Base-by-base conservation (phyloP, 2,888 invertebrate genomes). In the Timema cristinae region DNA sequence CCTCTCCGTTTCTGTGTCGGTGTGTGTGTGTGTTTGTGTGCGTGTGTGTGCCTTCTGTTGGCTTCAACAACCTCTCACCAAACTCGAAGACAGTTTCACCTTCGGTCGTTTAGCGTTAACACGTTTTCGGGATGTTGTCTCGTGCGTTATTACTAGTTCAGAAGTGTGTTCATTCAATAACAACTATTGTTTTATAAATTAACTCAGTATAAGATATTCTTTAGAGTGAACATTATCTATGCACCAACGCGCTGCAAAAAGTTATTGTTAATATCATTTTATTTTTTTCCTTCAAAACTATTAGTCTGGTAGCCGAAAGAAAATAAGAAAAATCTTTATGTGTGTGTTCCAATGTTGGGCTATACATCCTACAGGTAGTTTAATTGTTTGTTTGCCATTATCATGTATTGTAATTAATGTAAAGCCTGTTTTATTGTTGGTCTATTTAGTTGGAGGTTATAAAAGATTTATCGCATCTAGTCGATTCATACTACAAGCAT, bases 331-430 rank as follows among this genome's bases (percentile, higher is more conserved):
- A 69, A 81, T 76, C 81, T 84, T 84, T 84, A 85, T 85, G 85
- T 84, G 82, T 83, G 83, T 85, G 84, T 84, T 85, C 86, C 85
- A 86, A 88, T 86, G 86, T 85, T 88, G 87, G 88, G 88, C 85
- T 87, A 88, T 86, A 88, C 89, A 86, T 83, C 85, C 83, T 89
- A 87, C 85, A 87, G 86, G 85, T 86, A 86, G 82, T 76, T 79
- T 75, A 71, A 52, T 71, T 67, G 15, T 32, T 48, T 16, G 7
- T 67, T 71, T 50, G 52, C 49, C 52, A 32, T 50, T 50, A 32
- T 11, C 52, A 47, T 7, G 59, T 16, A 32, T 48, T 52, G 32
- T 52, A 68, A 51, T 68, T 7, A 49, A 32, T 68, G 15, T 66
- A n/a, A 32, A 47, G 49, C 15, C 66, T 32, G 66, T 68, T 32